Base-by-base conservation (phyloP, 2,888 invertebrate species). In the Drosophila greeni region DNA sequence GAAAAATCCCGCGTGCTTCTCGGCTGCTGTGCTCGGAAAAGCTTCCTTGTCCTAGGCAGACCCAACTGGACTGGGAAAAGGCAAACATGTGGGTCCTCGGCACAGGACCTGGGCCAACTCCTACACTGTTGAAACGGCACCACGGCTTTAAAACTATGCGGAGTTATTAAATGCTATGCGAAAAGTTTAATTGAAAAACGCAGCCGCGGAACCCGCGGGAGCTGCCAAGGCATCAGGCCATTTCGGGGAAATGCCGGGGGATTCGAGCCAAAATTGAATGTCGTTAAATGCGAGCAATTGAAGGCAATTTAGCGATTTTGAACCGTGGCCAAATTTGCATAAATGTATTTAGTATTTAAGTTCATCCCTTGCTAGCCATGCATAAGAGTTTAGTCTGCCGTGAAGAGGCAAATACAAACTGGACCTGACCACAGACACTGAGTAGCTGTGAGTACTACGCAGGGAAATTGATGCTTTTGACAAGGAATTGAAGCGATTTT, bases 301-400 rank as follows among this genome's bases (percentile, higher is more conserved):
- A 71, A 75, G 79, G 76, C 76, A 78, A 85, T 83, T 78, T 74
- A 74, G 79, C 84, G 70, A 74, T 53, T 47, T 69, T 61, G 65
- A 55, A 20, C 61, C 11, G 54, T 8, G 60, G 55, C 53, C 48
- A 56, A 73, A 82, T 85, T 84, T 69, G 75, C 75, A 81, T 82
- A 82, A 85, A 79, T 84, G 76, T 84, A 79, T 82, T 82, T 76
- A 84, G 76, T 82, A 82, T 79, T 82, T 76, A 82, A 85, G 84
- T 84, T 65, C 70, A 65, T 70, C 45, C 54, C 57, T 58, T 65
- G 61, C 51, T 57, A 76, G 66, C 49, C 79, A 73, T 78, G 73
- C 78, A 81, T 59, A 72, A 65, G 52, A 49, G 57, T 60, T 52
- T 24, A 12, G 36, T 39, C 14, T 11, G 16, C 11, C 59, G 16